Evolutionary conservation across 2,113 vertebrate species (phyloP).

Genomic region (Cromileptes altivelis): DNA sequence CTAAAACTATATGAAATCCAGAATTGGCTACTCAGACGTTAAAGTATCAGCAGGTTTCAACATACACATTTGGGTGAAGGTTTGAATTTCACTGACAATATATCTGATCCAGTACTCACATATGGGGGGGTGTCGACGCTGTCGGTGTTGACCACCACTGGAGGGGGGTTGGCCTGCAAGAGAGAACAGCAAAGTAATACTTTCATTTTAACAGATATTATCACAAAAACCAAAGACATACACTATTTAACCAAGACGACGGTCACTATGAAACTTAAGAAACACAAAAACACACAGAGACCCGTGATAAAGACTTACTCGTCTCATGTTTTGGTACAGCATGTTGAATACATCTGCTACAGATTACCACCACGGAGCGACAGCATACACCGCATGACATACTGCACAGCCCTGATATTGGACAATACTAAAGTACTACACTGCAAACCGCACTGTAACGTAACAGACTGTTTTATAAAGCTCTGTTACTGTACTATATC

Average conservation of each 20-base stretch:
- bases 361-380: conserved; percentile 76
- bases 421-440: conserved; percentile 53
- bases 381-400: conserved; percentile 80
- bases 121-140: conserved; percentile 92
- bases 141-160: conserved; percentile 96
- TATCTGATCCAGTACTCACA: conserved; percentile 84
- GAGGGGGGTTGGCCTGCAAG: conserved; percentile 96
- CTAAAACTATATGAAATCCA: not conserved
- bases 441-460: conserved; percentile 24
- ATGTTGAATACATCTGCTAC: conserved; percentile 80
- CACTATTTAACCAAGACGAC: not conserved
- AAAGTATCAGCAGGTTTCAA: not conserved
- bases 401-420: conserved; percentile 67
- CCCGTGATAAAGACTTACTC: conserved; percentile 72
- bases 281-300: not conserved
- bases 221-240: not conserved
- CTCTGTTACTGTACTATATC: conserved; percentile 21
- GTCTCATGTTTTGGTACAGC: conserved; percentile 83
- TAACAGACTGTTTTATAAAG: conserved; percentile 22
- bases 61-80: not conserved
- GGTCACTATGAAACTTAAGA: not conserved
- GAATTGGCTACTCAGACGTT: not conserved
- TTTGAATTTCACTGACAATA: not conserved
- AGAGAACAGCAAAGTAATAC: conserved; percentile 44
- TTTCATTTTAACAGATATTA: not conserved